phyloP scores from a whole-genome alignment of 2,113 vertebrate genomes.

The Ctenomys sociabilis region DNA sequence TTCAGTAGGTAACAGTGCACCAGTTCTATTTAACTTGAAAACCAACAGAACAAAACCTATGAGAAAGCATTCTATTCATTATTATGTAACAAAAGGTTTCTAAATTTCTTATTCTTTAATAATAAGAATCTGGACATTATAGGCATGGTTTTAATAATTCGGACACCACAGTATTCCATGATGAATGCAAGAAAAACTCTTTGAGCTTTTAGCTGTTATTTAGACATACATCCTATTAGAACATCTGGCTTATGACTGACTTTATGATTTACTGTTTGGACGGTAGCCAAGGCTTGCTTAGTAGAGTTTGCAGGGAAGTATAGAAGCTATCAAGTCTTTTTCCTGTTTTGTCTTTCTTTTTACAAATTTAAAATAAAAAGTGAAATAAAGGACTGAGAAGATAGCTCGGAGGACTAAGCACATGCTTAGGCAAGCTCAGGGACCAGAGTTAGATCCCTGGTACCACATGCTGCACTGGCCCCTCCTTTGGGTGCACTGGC shows the following conservation, averaged over 20 bases:
- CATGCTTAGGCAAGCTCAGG: too few relatives aligned
- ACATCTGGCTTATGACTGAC: constrained; percentile 25
- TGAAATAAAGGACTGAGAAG: not conserved
- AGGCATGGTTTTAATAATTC: constrained; percentile 47
- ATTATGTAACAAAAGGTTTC: not conserved
- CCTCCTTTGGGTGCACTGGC: too few relatives aligned
- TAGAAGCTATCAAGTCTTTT: constrained; percentile 22
- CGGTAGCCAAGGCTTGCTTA: constrained; percentile 1
- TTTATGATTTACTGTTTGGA: constrained; percentile 58
- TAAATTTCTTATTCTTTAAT: not conserved
- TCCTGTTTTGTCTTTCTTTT: not conserved
- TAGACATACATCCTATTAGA: constrained; percentile 23
- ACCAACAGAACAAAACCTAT: constrained; percentile 8
- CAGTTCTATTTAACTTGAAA: constrained; percentile 32
- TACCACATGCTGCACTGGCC: too few relatives aligned
- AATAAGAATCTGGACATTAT: constrained; percentile 22
- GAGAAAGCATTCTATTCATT: constrained; percentile 7
- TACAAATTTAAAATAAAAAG: not conserved
- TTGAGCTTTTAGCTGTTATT: constrained; percentile 46
- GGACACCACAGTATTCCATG: not conserved
- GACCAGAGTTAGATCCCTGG: too few relatives aligned
- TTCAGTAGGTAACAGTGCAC: constrained; percentile 22
- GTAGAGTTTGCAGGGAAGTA: not conserved
- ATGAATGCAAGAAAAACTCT: constrained; percentile 40
- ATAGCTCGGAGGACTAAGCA: too few relatives aligned